A percentile compares a stretch with the other conserved stretches of the same genome.
phyloP scores from a whole-genome alignment of 2,888 invertebrate genomes.

The Embidobia sp. region DNA sequence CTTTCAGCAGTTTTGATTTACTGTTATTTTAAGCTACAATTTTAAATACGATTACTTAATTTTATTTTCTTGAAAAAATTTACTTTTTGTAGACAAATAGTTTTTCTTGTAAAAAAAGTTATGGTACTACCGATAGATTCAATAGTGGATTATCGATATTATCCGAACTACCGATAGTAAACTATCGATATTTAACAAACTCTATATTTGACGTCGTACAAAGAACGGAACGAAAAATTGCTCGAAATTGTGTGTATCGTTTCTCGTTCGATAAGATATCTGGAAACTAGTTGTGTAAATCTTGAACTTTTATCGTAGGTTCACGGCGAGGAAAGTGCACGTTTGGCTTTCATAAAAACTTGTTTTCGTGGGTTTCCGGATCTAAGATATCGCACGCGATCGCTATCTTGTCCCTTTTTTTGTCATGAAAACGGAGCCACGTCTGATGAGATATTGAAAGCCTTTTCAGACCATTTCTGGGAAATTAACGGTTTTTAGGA shows the following conservation, averaged over 20 bases:
- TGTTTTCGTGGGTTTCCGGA: constrained; percentile 43
- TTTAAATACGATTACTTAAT: too few species aligned
- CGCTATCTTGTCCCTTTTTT: constrained; percentile 35
- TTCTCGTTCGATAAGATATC: constrained; percentile 31
- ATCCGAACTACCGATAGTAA: too few species aligned
- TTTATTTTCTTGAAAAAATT: too few species aligned
- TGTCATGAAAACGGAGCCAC: constrained; percentile 7
- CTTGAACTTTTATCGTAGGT: constrained; percentile 45
- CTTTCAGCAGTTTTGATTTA: too few species aligned
- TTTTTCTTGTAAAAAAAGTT: too few species aligned
- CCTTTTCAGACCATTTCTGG: constrained; percentile 8
- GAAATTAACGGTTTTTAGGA: too few species aligned
- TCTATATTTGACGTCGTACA: constrained; percentile 8
- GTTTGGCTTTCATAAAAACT: constrained; percentile 42
- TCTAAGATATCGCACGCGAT: constrained; percentile 29
- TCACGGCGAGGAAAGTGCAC: constrained; percentile 42
- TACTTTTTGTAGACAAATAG: too few species aligned
- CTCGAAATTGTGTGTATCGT: constrained; percentile 32
- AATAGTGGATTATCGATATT: too few species aligned
- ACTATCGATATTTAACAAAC: too few species aligned
- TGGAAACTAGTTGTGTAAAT: constrained; percentile 41
- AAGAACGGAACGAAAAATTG: constrained; percentile 16
- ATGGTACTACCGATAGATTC: too few species aligned
- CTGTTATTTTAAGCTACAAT: too few species aligned
- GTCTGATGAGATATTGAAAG: constrained; percentile 17